Base-by-base conservation (phyloP, 1,140 invertebrate species). In the Heterodera schachtii region DNA sequence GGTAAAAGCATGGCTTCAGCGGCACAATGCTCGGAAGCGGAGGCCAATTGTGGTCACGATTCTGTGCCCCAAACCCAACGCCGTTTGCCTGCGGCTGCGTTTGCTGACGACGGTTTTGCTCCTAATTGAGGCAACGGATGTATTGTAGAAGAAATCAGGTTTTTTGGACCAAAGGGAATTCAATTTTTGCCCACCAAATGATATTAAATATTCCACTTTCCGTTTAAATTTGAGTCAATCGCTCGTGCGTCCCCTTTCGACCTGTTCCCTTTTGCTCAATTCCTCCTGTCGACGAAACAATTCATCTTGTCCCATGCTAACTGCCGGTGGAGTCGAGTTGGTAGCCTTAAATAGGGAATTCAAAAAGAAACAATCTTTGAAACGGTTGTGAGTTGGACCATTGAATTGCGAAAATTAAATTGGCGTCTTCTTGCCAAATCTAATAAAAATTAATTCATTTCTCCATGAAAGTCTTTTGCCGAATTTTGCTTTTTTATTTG, bases 1-100 rank as follows among this genome's bases (percentile, higher is more conserved):
- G 84, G 91, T 98, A 98, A 91, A 99, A 99, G 91, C 97, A 99
- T 1, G 97, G 97, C 89, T 97, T 95, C 75, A 98, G 93, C 64
- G 92, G 92, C 87, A 95, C 96, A 85, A 94, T 96, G 84, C 94
- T 94, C 52, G 97, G 97, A 79, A 99, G 90, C 16, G 97, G 97
- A 3, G 97, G 97, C 96, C 96, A 99, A 91, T 99, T 99, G 41
- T 88, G 81, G 21, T 78, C 69, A 13, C 73, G 67, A 31, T 82
- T 79, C 47, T 44, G 67, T n/a, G 66, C 66, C 41, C 84, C 86
- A 73, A n/a, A 3, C 60, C 80, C 19, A 75, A 74, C 46, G 81
- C 81, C 49, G 69, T 75, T 47, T 31, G 79, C n/a, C 81, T 67
- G 43, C 44, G 84, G 78, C 79, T 83, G 84, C 47, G 90, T 84